phyloP scores from a whole-genome alignment of 2,797 vertebrate genomes.

The Discoglossus pictus region DNA sequence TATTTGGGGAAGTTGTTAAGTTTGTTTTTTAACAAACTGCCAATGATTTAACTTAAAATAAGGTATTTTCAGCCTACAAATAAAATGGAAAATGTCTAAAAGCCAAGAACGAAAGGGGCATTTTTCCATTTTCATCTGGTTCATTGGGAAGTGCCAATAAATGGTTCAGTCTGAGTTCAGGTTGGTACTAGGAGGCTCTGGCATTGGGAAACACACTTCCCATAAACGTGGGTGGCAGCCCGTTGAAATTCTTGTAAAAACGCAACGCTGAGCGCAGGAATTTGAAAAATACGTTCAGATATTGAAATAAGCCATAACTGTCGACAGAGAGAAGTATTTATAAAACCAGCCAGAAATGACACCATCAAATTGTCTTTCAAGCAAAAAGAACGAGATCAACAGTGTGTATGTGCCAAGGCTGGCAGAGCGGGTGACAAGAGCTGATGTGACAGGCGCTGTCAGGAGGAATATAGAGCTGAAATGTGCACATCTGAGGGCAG shows the following conservation, averaged over 20 bases:
- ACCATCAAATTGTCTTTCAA: constrained; percentile 63
- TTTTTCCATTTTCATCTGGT: constrained; percentile 11
- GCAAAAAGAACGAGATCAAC: constrained; percentile 50
- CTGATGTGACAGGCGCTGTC: constrained; percentile 62
- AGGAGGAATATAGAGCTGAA: constrained; percentile 60
- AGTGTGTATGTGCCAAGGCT: constrained; percentile 52
- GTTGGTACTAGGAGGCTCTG: background rate
- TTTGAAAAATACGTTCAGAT: constrained; percentile 50
- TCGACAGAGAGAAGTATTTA: constrained; percentile 61
- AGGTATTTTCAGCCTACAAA: background rate
- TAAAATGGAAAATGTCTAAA: constrained; percentile 17
- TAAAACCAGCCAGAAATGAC: constrained; percentile 53
- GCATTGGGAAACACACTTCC: constrained; percentile 9
- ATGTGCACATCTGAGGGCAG: constrained; percentile 36
- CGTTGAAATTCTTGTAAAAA: constrained; percentile 52
- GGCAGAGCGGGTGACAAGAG: constrained; percentile 64
- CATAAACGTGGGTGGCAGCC: constrained; percentile 25
- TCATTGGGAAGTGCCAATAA: constrained; percentile 10
- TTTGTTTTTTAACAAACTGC: constrained; percentile 10
- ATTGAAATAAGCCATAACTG: constrained; percentile 65
- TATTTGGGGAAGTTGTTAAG: constrained; percentile 1
- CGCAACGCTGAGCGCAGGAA: constrained; percentile 45
- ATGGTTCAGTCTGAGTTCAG: constrained; percentile 35
- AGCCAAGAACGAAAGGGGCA: rapidly evolving
- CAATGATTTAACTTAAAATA: constrained; percentile 5